Conservation (phyloP, 2,888 invertebrate species). For the Holacanthella duospinosa region DNA sequence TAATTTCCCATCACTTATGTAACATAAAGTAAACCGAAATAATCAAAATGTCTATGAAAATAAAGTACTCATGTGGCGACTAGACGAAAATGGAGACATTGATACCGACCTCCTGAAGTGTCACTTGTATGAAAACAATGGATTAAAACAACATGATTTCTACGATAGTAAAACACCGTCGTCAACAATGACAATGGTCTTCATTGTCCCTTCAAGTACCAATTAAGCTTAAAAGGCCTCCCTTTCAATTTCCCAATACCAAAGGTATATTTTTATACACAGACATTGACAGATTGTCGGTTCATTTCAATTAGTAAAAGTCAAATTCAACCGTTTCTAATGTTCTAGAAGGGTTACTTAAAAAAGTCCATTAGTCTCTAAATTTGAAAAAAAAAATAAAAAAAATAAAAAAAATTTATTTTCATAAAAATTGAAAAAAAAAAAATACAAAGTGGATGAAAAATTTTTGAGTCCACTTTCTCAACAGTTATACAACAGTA, state of each 20-base stretch:
- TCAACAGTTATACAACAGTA: too few species aligned
- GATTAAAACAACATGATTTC: neutral
- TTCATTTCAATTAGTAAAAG: neutral
- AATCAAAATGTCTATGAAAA: too few species aligned
- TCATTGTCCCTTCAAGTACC: neutral
- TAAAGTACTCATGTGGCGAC: neutral
- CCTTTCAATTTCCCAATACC: too few species aligned
- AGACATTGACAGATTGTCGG: neutral
- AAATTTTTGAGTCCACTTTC: too few species aligned
- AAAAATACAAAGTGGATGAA: too few species aligned
- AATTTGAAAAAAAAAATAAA: neutral
- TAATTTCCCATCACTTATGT: too few species aligned
- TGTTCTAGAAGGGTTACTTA: neutral
- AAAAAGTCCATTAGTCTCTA: neutral
- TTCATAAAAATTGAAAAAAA: too few species aligned
- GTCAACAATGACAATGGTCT: neutral
- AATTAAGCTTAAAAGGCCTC: neutral
- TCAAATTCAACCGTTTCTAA: neutral
- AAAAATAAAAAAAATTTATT: too few species aligned
- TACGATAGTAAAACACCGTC: neutral
- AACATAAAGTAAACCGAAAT: too few species aligned
- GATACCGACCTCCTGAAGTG: neutral
- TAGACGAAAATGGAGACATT: constrained; percentile 5
- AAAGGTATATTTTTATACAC: neutral
- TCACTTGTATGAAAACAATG: neutral